phyloP scores from a whole-genome alignment of 1,140 invertebrate genomes.

The Zaprionus ghesquierei region DNA sequence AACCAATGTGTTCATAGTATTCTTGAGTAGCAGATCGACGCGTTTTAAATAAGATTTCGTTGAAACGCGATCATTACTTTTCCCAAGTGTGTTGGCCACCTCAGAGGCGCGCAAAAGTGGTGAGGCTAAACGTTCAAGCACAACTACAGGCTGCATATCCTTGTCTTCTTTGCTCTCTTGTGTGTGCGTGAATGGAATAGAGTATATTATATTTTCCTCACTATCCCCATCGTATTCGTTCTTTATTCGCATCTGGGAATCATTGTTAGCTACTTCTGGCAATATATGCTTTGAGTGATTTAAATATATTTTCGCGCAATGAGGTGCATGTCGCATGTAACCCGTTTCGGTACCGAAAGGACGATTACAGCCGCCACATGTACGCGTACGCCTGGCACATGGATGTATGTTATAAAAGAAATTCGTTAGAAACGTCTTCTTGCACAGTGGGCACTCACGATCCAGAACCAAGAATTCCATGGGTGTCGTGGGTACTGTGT shows the following conservation, averaged over 20 bases:
- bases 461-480: slow-evolving; percentile 59
- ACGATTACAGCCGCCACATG: slow-evolving; percentile 72
- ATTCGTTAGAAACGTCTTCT: slow-evolving; percentile 69
- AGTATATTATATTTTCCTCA: slow-evolving; percentile 36
- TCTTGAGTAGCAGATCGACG: slow-evolving; percentile 72
- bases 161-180: slow-evolving; percentile 33
- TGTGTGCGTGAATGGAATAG: slow-evolving; percentile 15
- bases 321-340: slow-evolving; percentile 66
- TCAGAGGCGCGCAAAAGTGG: slow-evolving; percentile 39
- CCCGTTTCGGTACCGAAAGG: slow-evolving; percentile 46
- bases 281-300: slow-evolving; percentile 71
- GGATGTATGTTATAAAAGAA: slow-evolving; percentile 75
- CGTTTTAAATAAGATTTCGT: slow-evolving; percentile 74
- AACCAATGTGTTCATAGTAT: slow-evolving; percentile 70
- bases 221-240: slow-evolving; percentile 65
- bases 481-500: slow-evolving; percentile 48
- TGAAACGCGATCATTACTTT: slow-evolving; percentile 56
- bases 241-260: slow-evolving; percentile 64
- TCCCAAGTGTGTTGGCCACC: slow-evolving; percentile 20
- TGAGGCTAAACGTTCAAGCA: slow-evolving; percentile 63
- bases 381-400: slow-evolving; percentile 68
- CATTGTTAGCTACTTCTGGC: slow-evolving; percentile 48
- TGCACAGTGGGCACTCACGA: slow-evolving; percentile 71
- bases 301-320: slow-evolving; percentile 68
- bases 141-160: slow-evolving; percentile 66